Evolutionary conservation across 2,888 invertebrate species (phyloP), one percentile per base, ranked within the genome.

Genomic region (Pseudolycoriella hygida): DNA sequence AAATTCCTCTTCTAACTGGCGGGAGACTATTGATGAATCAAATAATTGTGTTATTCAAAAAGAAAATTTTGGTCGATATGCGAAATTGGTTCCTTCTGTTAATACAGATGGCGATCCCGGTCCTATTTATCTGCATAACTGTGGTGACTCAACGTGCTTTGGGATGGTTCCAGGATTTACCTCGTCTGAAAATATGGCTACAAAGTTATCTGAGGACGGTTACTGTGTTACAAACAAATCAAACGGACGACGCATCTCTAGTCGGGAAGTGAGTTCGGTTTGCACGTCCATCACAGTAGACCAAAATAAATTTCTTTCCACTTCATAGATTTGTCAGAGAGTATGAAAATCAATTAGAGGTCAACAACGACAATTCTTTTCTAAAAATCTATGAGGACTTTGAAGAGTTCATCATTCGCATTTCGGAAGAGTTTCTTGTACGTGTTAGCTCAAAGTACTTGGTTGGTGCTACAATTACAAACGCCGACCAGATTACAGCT

Each of bases 101-200:
- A 1, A 65, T 81, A 46, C 82, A 84, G 64, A 66, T 83, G 17
- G 49, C 76, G 2, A 72, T 86, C 43, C 85, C 88, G 0, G 62
- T 81, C 1, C 50, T 77, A 46, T 80, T 72, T 66, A 71, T 73
- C 52, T 66, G 69, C 12, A 58, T 79, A 37, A 72, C 80, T 0
- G 70, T 84, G 17, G 57, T 80, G 0, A 71, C 77, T n/a, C 58
- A 71, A 2, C 64, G 70, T 48, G 67, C 68, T 6, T 61, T 67
- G 47, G 55, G 55, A 17, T 50, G 52, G 2, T 61, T 60, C 39
- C 57, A 60, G 1, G 67, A 70, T 41, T 64, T 80, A n/a, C 71
- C 73, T 1, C 59, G 73, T 1, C 62, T 79, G 44, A 56, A 61
- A 2, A 63, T 82, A 18, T 64, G 66, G 2, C 59, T 80, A 2